Evolutionary conservation across 2,797 vertebrate species (phyloP), one percentile per base, ranked within the genome.

Genomic region (Triplophysa yarkandensis): DNA sequence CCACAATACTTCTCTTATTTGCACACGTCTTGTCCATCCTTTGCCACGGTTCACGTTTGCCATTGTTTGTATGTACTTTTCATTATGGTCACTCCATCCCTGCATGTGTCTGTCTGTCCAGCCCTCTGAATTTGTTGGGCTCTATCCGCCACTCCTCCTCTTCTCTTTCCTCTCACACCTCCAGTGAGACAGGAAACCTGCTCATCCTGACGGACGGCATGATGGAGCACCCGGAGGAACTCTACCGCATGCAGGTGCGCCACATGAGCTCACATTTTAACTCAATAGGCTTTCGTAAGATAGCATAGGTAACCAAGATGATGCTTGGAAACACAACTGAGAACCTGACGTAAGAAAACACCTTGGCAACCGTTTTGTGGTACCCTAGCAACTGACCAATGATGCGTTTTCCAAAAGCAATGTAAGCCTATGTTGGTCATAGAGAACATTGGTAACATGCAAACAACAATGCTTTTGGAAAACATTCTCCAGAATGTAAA

Each of bases 121-220:
- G 98, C 90, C 96, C 96, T 41, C 89, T 98, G 87, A 97, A 94
- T 84, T 86, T 98, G 81, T 94, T 96, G 85, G 95, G 95, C 66
- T 94, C 96, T 1, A 95, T 95, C 80, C 93, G 97, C 71, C 95
- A 97, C 87, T 98, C 96, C 0, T 98, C 96, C 1, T 98, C 97
- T 84, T 99, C 96, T 55, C 93, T 98, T 83, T 99, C 97, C 1
- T 99, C 98, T 52, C 96, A 97, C 85, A 92, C 97, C 3, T 98
- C 96, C 73, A 98, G 96, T 3, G 98, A 99, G 90, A 93, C 95
- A 0, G 97, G 97, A 73, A 98, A 98, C 87, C 86, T 95, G n/a
- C 93, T 95, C 83, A 94, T 96, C 85, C 92, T 98, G 85, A 95
- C 95, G 0, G 97, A 98, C 61, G 92, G 93, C 62, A 89, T 96